Percentiles rank a stretch among this genome's conserved stretches.
Conservation (phyloP, 2,113 vertebrate species). For the Indri indri region DNA sequence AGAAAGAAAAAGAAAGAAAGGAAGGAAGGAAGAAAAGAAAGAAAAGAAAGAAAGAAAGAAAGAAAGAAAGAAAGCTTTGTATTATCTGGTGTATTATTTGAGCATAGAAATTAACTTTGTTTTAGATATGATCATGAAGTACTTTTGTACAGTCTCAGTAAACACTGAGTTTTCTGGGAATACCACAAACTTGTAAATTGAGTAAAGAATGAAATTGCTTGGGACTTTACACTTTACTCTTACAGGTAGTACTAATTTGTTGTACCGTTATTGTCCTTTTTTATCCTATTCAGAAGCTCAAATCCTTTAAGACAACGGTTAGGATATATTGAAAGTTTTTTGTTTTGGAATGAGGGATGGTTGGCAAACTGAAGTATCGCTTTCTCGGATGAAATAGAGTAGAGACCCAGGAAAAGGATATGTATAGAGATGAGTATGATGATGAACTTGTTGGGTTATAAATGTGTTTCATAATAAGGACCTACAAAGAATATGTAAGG, state of each 20-base stretch:
- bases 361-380: background rate
- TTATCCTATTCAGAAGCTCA: constrained; percentile 13
- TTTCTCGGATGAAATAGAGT: background rate
- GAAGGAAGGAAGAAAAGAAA: too few relatives aligned
- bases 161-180: background rate
- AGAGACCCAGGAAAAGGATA: background rate
- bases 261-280: background rate
- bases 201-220: background rate
- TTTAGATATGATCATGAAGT: background rate
- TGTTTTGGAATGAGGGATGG: background rate
- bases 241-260: background rate
- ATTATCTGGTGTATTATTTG: background rate
- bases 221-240: background rate
- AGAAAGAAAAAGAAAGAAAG: too few relatives aligned
- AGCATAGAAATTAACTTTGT: background rate
- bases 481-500: background rate
- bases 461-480: background rate
- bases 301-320: background rate
- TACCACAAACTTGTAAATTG: background rate
- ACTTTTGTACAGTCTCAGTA: background rate
- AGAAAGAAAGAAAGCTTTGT: background rate
- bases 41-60: too few relatives aligned
- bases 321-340: background rate
- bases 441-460: background rate
- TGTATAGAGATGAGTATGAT: background rate